Conservation (phyloP, 2,797 vertebrate species). For the Sardinella longiceps region DNA sequence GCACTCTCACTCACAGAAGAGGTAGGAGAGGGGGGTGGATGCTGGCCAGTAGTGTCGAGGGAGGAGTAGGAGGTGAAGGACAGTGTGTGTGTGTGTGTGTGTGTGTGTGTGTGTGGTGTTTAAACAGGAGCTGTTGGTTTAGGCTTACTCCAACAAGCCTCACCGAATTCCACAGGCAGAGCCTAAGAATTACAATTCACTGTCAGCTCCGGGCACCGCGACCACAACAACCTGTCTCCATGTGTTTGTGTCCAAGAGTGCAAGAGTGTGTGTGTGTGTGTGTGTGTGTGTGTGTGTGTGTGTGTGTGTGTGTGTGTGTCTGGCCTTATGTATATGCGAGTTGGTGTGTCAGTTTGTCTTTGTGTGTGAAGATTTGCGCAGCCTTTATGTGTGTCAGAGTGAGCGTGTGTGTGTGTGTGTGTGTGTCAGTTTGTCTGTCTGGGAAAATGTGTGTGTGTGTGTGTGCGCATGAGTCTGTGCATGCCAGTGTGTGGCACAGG, state of each 20-base stretch:
- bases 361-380: background rate
- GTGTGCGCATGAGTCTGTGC: background rate
- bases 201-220: slow-evolving; percentile 41
- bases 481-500: background rate
- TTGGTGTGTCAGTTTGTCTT: too few species aligned
- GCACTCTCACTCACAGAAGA: background rate
- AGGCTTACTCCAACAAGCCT: slow-evolving; percentile 44
- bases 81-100: background rate
- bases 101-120: background rate
- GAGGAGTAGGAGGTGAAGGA: slow-evolving; percentile 7
- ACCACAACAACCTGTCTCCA: slow-evolving; percentile 32
- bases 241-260: background rate
- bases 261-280: background rate
- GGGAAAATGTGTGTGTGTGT: background rate
- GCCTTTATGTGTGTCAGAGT: background rate
- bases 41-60: background rate
- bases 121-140: slow-evolving; percentile 43
- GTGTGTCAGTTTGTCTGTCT: background rate
- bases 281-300: slow-evolving; percentile 26
- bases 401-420: background rate
- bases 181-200: slow-evolving; percentile 43
- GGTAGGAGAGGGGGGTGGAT: background rate
- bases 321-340: slow-evolving; percentile 30
- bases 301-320: background rate
- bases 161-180: slow-evolving; percentile 53